Evolutionary conservation across 1,140 invertebrate species (phyloP), one percentile per base, ranked within the genome.

Genomic region (Cotesia chilonis): DNA sequence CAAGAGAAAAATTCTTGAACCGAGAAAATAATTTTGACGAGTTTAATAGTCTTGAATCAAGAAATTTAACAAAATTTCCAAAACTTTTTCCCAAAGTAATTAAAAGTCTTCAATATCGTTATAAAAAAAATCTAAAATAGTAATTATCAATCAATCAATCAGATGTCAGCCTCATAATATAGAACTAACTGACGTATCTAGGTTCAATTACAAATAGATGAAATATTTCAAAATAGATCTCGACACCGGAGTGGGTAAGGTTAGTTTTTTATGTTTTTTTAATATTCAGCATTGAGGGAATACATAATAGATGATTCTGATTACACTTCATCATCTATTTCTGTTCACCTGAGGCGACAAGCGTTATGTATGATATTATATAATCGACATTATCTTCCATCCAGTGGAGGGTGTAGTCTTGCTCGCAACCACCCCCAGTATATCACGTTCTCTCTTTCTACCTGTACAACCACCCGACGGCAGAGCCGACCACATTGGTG

Each of bases 291-390:
- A 67, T 47, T 35, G 12, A 28, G 41, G 37, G 17, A 38, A 67
- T 67, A 20, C 41, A 52, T 5, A 41, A 28, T 55, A 47, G 57
- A 67, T 72, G 65, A 52, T 70, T 20, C 60, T 51, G 51, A 66
- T 71, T 69, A 72, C 55, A 64, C 41, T 67, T 63, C 68, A 70
- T 71, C 70, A 66, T 28, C 70, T 64, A 63, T 64, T 71, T 70
- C 10, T 36, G 66, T 71, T 38, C 17, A 65, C 68, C 65, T 71
- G 35, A 20, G 47, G 65, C 66, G 35, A 72, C 57, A 35, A 47
- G 20, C 64, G 20, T 59, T 47, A 37, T 52, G 41, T 47, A 47
- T 6, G n/a, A n/a, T n/a, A n/a, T n/a, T n/a, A n/a, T n/a, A n/a
- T n/a, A 47, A 47, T 47, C 6, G 6, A 47, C 41, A 47, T 47